Percentiles rank a stretch among this genome's conserved stretches.
phyloP scores from a whole-genome alignment of 2,113 vertebrate species.

The Gobio gobio region DNA sequence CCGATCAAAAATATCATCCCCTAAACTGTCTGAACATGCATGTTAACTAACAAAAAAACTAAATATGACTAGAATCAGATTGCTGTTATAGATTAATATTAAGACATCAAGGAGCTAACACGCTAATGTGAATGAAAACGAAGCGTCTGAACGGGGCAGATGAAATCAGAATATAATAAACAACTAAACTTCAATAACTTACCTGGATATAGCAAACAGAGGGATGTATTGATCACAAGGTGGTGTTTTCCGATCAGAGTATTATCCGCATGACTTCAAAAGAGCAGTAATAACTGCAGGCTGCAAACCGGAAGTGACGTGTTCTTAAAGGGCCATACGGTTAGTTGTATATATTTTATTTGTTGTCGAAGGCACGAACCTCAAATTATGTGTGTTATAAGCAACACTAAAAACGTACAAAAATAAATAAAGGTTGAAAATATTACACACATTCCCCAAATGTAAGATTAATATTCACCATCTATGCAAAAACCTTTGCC shows the following conservation, averaged over 20 bases:
- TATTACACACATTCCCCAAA: no score
- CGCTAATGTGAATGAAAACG: conserved; percentile 1
- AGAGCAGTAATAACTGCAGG: background rate
- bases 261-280: conserved; percentile 41
- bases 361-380: background rate
- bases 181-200: background rate
- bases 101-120: conserved; percentile 1
- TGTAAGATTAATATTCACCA: no score
- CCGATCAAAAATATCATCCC: background rate
- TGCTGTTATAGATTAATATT: background rate
- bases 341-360: background rate
- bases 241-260: background rate
- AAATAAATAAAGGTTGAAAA: no score
- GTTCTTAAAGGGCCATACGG: background rate
- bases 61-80: background rate
- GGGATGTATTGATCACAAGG: background rate
- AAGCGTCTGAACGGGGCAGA: background rate
- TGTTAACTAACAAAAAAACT: background rate
- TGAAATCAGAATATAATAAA: background rate
- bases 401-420: background rate
- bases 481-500: background rate
- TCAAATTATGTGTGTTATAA: background rate
- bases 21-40: background rate
- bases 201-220: background rate
- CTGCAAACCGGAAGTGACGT: conserved; percentile 35